A percentile compares a stretch with the other conserved stretches of the same genome.
These are phyloP conservation scores for Apteryx mantelli DNA, from an alignment of 2,113 vertebrate genomes.

Conservation along the genomic window DNA sequence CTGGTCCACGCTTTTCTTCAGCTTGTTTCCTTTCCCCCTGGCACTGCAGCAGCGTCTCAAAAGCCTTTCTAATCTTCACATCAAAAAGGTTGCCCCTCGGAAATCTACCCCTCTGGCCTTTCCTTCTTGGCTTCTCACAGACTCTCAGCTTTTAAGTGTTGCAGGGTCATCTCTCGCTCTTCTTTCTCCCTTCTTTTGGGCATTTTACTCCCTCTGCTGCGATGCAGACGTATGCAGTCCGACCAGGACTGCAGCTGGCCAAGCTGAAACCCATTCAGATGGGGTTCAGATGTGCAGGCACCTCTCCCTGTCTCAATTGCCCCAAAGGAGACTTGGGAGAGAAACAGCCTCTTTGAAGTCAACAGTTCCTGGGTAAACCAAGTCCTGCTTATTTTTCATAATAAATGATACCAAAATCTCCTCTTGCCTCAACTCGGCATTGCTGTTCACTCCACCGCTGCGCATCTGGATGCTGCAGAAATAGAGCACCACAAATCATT, in stretches of 20 bases:
- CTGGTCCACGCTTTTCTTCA: not conserved
- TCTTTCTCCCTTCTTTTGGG: not conserved
- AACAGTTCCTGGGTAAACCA: not conserved
- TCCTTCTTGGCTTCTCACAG: not conserved
- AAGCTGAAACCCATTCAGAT: not conserved
- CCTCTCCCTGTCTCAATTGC: not conserved
- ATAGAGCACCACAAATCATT: not conserved
- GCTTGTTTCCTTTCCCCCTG: not conserved
- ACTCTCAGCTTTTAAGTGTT: not conserved
- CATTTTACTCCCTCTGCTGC: not conserved
- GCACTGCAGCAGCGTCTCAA: not conserved
- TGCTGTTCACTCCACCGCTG: accelerated
- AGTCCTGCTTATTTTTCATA: accelerated
- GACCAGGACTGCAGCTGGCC: not conserved
- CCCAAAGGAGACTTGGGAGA: not conserved
- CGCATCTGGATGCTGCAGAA: not conserved
- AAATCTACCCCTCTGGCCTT: not conserved
- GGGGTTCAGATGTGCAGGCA: not conserved
- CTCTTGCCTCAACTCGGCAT: not conserved
- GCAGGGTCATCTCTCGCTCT: not conserved
- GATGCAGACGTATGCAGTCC: too few relatives aligned
- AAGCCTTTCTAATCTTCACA: not conserved
- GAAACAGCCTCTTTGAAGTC: not conserved
- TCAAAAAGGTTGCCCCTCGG: not conserved
- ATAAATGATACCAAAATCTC: not conserved